phyloP scores from a whole-genome alignment of 2,888 invertebrate species.

The Dascillus cervinus region DNA sequence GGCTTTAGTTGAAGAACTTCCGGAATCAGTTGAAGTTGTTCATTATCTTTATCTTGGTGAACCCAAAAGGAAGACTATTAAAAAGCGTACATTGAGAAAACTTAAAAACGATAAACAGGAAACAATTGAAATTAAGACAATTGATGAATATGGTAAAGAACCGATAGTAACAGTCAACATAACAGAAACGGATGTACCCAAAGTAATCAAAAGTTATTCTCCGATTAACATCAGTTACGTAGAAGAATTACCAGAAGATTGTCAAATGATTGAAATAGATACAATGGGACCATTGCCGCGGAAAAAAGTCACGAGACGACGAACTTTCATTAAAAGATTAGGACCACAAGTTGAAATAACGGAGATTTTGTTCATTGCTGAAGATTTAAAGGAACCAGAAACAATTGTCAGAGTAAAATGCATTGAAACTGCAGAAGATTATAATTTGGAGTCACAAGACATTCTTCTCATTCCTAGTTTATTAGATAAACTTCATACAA shows the following conservation, averaged over 20 bases:
- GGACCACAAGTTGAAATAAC: constrained; percentile 24
- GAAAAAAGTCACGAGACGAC: constrained; percentile 32
- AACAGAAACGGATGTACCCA: constrained; percentile 10
- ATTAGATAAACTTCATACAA: not conserved
- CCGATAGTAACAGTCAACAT: constrained; percentile 19
- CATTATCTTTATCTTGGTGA: too few relatives aligned
- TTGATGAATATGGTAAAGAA: constrained; percentile 23
- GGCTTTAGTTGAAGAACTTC: constrained; percentile 25
- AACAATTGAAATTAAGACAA: constrained; percentile 33
- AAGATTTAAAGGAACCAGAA: constrained; percentile 30
- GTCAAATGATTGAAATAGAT: constrained; percentile 38
- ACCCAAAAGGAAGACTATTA: constrained; percentile 18
- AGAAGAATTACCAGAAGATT: constrained; percentile 33
- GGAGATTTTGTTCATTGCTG: constrained; percentile 27
- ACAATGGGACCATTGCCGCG: constrained; percentile 37
- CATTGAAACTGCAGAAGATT: constrained; percentile 20
- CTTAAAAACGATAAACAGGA: constrained; percentile 24
- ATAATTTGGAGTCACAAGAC: too few relatives aligned
- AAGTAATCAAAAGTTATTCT: constrained; percentile 10
- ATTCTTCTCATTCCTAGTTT: constrained; percentile 24
- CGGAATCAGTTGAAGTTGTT: constrained; percentile 20
- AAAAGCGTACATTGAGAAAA: constrained; percentile 24
- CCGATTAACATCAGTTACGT: too few relatives aligned
- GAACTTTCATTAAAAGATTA: constrained; percentile 21
- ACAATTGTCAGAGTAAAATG: constrained; percentile 9